These are phyloP conservation scores for Ciconia stormi DNA, from an alignment of 2,113 vertebrate species.

Conservation along the genomic window DNA sequence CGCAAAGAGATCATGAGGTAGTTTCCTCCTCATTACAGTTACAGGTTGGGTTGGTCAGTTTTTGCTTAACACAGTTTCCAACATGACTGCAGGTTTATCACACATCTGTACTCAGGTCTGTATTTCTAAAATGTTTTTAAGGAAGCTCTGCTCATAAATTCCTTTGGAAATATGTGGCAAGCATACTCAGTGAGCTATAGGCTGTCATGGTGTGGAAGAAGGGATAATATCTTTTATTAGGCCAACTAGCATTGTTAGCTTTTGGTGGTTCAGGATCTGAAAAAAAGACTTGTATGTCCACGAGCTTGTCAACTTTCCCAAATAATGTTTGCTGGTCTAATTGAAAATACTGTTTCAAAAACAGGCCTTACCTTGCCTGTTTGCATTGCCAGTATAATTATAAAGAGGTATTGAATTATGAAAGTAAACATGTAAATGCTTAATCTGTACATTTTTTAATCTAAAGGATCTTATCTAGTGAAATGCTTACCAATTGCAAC, in stretches of 20 bases:
- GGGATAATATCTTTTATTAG: neutral
- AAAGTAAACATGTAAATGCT: neutral
- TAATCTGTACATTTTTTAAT: accelerated
- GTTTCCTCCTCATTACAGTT: neutral
- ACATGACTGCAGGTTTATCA: neutral
- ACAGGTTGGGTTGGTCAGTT: neutral
- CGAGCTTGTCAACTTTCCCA: neutral
- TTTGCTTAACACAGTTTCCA: neutral
- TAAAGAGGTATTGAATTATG: neutral
- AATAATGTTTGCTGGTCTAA: neutral
- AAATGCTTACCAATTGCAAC: neutral
- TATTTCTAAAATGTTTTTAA: neutral
- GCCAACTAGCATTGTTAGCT: neutral
- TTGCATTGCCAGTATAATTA: neutral
- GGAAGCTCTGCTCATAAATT: neutral
- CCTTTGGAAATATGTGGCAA: neutral
- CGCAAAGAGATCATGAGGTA: neutral
- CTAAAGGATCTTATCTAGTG: neutral
- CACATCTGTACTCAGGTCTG: neutral
- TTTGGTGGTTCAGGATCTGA: neutral
- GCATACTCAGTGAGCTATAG: neutral
- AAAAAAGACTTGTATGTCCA: neutral
- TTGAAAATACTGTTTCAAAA: neutral
- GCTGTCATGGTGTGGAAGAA: neutral
- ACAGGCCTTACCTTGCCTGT: neutral